Percentiles rank a stretch among this genome's conserved stretches.
Conservation (phyloP, 1,140 invertebrate species). For the Diachasmimorpha longicaudata region DNA sequence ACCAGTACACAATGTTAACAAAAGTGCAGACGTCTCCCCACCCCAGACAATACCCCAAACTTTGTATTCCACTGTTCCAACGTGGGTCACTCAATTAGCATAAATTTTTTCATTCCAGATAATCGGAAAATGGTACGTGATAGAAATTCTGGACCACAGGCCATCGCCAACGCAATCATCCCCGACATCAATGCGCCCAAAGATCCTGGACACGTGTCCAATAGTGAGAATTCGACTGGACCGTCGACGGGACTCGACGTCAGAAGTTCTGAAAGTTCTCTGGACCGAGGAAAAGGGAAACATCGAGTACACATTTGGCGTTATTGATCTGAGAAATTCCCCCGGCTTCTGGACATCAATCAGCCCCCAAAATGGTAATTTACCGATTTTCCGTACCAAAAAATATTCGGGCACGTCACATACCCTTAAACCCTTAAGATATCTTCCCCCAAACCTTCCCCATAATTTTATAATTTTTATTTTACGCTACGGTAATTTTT, state of each 20-base stretch:
- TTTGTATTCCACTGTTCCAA: neutral
- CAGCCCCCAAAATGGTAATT: conserved; percentile 40
- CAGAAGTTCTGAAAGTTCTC: conserved; percentile 26
- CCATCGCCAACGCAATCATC: conserved; percentile 24
- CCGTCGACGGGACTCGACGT: neutral
- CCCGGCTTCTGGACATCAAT: conserved; percentile 39
- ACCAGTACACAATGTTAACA: neutral
- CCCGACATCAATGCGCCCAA: neutral
- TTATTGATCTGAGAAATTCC: conserved; percentile 33
- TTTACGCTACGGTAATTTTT: too few species aligned
- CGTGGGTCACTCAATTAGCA: neutral
- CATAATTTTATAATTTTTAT: too few species aligned
- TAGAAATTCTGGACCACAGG: conserved; percentile 46
- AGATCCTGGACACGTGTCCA: conserved; percentile 39
- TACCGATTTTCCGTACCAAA: too few species aligned
- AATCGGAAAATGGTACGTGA: conserved; percentile 53
- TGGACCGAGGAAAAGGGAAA: conserved; percentile 44
- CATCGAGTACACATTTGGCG: conserved; percentile 42
- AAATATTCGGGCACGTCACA: too few species aligned
- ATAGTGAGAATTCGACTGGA: conserved; percentile 21
- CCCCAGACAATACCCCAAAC: neutral
- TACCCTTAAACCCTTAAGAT: too few species aligned
- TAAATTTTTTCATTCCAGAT: conserved; percentile 41
- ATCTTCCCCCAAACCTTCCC: too few species aligned
- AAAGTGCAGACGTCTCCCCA: neutral